phyloP scores from a whole-genome alignment of 2,888 invertebrate species.

The Heliconius ismenius region DNA sequence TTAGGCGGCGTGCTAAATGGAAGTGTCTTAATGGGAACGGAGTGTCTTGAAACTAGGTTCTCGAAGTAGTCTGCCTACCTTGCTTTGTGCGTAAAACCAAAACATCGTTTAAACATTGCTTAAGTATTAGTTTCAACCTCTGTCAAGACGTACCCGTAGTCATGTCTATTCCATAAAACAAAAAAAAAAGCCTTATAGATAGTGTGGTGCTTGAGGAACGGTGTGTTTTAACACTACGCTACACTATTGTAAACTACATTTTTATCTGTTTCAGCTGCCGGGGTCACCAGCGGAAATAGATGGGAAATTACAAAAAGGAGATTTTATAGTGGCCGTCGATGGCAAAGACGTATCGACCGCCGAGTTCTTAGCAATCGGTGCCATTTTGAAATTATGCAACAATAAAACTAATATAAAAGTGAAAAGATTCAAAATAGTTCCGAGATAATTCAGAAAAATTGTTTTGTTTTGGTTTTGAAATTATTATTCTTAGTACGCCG shows the following conservation, averaged over 20 bases:
- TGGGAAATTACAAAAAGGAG: slow-evolving; percentile 94
- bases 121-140: no score
- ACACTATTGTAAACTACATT: not conserved
- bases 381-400: slow-evolving; percentile 92
- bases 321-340: slow-evolving; percentile 93
- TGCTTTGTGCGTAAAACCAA: no score
- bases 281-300: slow-evolving; percentile 94
- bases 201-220: no score
- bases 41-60: no score
- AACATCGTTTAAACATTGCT: no score
- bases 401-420: slow-evolving; percentile 92
- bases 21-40: no score
- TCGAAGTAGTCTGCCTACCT: no score
- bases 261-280: slow-evolving; percentile 83
- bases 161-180: no score
- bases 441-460: slow-evolving; percentile 40
- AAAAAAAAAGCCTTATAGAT: no score
- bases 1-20: no score
- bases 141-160: no score
- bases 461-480: slow-evolving; percentile 6
- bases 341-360: slow-evolving; percentile 89
- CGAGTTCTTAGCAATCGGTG: slow-evolving; percentile 92
- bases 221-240: no score
- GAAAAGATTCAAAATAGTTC: slow-evolving; percentile 88
- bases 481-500: not conserved